Base-by-base conservation (phyloP, 1,140 invertebrate species). In the Scaptomyza pallida region DNA sequence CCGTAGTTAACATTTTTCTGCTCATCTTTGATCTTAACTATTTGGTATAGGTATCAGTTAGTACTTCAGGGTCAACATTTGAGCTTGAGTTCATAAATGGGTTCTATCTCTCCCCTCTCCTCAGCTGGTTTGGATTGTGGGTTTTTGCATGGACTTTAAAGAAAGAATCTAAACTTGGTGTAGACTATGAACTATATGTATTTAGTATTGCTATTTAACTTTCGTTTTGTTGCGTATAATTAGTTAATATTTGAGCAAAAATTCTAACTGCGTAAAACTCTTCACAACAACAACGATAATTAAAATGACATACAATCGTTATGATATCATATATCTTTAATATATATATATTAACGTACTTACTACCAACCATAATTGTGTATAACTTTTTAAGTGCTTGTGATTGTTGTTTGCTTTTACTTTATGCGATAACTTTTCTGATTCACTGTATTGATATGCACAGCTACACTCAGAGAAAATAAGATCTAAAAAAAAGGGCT, bases 201-300 rank as follows among this genome's bases (percentile, higher is more conserved):
- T 35, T 41, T 40, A 41, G 51, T 37, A 16, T 61, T 5, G 23
- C 56, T 43, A 52, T 44, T 33, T 43, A 62, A 21, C 50, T 30
- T 19, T 37, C 26, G 75, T 35, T 44, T 47, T 71, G 65, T 78
- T 48, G 65, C 61, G 67, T 83, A 57, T 72, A 67, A 60, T 45
- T 69, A 72, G 56, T 67, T 67, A 61, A 85, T 75, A 88, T 88
- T 86, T 86, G 82, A 86, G 82, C 82, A 86, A 86, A n/a, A 86
- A 88, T 75, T 88, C 62, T 51, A 88, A 78, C 77, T 85, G 81
- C 70, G 63, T 68, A 41, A 48, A 86, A 85, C 76, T 74, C 62
- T 86, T 30, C 62, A 85, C 81, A 85, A 86, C 82, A 86, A 77
- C 77, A 86, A 81, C 64, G 51, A 64, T 71, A 63, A 68, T n/a